Evolutionary conservation across 2,888 invertebrate genomes (phyloP), one percentile per base, ranked within the genome.

Genomic region (Cosmorhoe ocellata): DNA sequence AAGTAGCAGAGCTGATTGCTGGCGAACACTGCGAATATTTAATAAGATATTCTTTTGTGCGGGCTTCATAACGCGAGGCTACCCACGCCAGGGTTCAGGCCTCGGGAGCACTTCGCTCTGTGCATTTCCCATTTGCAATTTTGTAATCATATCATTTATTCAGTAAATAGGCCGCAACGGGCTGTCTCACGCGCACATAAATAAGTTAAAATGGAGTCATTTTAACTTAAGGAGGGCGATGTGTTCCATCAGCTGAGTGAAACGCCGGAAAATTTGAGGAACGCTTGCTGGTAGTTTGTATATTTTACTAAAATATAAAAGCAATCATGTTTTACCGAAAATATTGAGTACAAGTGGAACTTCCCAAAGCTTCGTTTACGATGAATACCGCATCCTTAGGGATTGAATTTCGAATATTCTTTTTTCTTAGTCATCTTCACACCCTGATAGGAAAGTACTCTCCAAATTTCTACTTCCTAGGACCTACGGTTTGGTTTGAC

Each of bases 81-180:
- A 38, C 50, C 53, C 57, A 51, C 51, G 50, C 39, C 47, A 54
- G n/a, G n/a, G n/a, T n/a, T n/a, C n/a, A n/a, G n/a, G n/a, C n/a
- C n/a, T n/a, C n/a, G n/a, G 53, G 41, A 51, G 47, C 51, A 50
- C 55, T 58, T 44, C 30, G 44, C 59, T 59, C 41, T 36, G 56
- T 58, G 58, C 61, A 58, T 56, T 55, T 58, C 52, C 59, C 59
- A 59, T 62, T 62, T 62, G 58, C 62, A 62, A 62, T 62, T 62
- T 62, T 56, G 62, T 62, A 62, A 62, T 62, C 58, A 62, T 59
- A 59, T 62, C 56, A 62, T 62, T 62, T 62, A 62, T 62, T 62
- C 62, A 62, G 59, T 53, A 62, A 62, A 62, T 58, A 62, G 62
- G 59, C 62, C 59, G 34, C 62, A 56, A 56, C 58, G 62, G 59